Conservation (phyloP, 2,888 invertebrate genomes). For the Allolobophora icterica region DNA sequence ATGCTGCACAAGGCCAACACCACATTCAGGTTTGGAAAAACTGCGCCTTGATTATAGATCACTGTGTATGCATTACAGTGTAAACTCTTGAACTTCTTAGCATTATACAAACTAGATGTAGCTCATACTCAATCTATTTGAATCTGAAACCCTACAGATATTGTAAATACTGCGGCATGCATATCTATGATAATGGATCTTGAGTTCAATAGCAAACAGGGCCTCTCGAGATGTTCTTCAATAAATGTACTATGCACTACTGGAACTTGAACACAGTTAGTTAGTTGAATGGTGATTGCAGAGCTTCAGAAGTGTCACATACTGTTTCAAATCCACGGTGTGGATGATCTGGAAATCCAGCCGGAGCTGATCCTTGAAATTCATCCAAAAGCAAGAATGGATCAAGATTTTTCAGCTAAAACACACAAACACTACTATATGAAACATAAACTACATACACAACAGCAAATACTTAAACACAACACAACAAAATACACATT, state of each 20-base stretch:
- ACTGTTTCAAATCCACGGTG: conserved; percentile 66
- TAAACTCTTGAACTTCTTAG: too few relatives aligned
- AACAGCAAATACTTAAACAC: not conserved
- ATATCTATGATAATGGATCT: not conserved
- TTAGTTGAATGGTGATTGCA: not conserved
- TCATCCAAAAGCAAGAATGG: conserved; percentile 66
- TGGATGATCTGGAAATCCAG: conserved; percentile 66
- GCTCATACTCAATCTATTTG: not conserved
- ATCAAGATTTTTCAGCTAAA: conserved; percentile 60
- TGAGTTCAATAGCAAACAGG: not conserved
- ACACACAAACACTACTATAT: conserved; percentile 19
- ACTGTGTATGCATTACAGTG: too few relatives aligned
- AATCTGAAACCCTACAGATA: not conserved
- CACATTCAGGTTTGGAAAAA: not conserved
- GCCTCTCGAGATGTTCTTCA: not conserved
- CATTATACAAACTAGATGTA: not conserved
- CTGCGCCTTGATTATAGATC: not conserved
- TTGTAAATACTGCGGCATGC: not conserved
- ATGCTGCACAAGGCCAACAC: not conserved
- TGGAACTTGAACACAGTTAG: not conserved
- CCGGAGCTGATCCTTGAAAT: conserved; percentile 60
- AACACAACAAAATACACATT: not conserved
- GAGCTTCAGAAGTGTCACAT: conserved; percentile 45
- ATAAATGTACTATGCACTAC: not conserved
- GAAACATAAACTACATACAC: not conserved